Evolutionary conservation across 2,797 vertebrate genomes (phyloP).

Genomic region (Gobio occitaniae): DNA sequence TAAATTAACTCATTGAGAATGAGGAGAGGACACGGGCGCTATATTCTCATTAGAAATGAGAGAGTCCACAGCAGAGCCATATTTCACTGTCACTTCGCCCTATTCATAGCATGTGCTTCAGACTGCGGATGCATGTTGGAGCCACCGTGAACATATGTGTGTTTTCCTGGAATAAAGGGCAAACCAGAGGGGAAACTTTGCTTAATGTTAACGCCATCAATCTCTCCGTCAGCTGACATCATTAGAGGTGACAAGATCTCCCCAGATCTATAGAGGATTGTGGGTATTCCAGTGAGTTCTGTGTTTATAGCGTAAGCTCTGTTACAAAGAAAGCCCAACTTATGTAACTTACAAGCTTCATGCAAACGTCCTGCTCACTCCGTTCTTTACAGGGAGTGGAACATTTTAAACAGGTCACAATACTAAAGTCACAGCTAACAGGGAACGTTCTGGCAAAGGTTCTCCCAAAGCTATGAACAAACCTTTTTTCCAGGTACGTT

Average conservation of each 20-base stretch:
- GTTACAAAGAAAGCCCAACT: background rate
- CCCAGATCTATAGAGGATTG: constrained; percentile 4
- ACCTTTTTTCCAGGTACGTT: no score
- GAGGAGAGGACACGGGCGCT: constrained; percentile 59
- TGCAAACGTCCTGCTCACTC: background rate
- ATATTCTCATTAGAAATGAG: constrained; percentile 64
- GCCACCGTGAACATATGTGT: constrained; percentile 38
- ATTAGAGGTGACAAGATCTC: constrained; percentile 39
- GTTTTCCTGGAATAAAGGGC: constrained; percentile 57
- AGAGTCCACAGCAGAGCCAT: constrained; percentile 59
- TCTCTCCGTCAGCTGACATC: constrained; percentile 51
- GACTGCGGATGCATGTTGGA: constrained; percentile 53
- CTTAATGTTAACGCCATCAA: constrained; percentile 53
- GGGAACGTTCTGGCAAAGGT: background rate
- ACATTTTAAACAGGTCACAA: background rate
- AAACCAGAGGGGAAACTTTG: constrained; percentile 54
- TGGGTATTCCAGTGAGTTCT: background rate
- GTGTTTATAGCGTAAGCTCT: background rate
- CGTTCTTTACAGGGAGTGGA: background rate
- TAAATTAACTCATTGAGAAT: constrained; percentile 63
- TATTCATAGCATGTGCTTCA: constrained; percentile 63
- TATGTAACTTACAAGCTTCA: background rate
- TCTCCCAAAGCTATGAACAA: background rate
- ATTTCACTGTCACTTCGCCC: constrained; percentile 64
- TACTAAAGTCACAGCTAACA: background rate